Base-by-base conservation (phyloP, 2,888 invertebrate species). In the Nebria salina region DNA sequence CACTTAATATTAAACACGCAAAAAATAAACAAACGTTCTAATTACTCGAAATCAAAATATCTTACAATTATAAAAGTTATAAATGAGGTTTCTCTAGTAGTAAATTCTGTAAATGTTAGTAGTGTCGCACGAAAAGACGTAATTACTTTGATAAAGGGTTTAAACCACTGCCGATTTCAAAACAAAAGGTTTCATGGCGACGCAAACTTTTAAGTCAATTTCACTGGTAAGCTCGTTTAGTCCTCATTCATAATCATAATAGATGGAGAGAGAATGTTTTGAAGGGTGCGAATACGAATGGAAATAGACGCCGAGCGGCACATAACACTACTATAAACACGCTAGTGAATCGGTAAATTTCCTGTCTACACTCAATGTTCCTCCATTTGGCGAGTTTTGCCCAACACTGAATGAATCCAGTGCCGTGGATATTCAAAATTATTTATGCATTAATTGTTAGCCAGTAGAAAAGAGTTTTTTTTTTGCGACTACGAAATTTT, bases 181-280 rank as follows among this genome's bases (percentile, higher is more conserved):
- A 54, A 54, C 54, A 54, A 54, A 54, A 54, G 54, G 54, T 54
- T 54, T 7, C 54, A 13, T 54, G 54, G 8, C 8, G 13, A 8
- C 54, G 7, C 54, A 11, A 54, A 54, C 6, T 54, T 54, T 54
- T 54, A 54, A 54, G 54, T 54, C 8, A 54, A 54, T 54, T 54
- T 54, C 54, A 2, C 54, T 54, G 20, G 20, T 15, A n/a, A 72
- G 73, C 72, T 41, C 72, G 43, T 72, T 78, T n/a, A 73, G 42
- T 26, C 65, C 20, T 65, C 78, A 78, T 78, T 73, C 73, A 78
- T 78, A 78, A 78, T 78, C 78, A 65, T 78, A 73, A 78, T 78
- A 72, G 42, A 42, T 54, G 54, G 8, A 54, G 54, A 54, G 54
- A 54, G 54, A 54, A 54, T 7, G 54, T 13, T 8, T 5, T 13